These are phyloP conservation scores for Schizaphis graminum DNA, from an alignment of 2,888 invertebrate species.

Conservation along the genomic window DNA sequence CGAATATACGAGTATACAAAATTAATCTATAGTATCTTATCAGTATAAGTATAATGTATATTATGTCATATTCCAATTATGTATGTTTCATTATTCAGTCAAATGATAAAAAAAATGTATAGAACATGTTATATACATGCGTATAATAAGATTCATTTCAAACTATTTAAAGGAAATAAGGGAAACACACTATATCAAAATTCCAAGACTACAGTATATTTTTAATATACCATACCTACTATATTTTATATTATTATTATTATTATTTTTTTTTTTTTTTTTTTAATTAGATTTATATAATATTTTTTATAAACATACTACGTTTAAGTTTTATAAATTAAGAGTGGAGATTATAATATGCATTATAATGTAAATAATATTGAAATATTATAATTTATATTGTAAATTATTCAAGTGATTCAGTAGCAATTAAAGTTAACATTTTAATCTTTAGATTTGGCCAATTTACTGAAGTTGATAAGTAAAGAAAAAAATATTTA, in stretches of 20 bases:
- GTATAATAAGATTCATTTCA: not conserved
- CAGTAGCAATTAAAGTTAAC: not conserved
- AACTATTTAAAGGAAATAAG: not conserved
- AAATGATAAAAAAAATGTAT: not conserved
- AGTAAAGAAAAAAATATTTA: not conserved
- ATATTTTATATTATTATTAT: not conserved
- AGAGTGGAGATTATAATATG: too few relatives aligned
- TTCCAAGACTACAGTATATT: not conserved
- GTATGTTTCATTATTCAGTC: not conserved
- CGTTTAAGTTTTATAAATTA: not conserved
- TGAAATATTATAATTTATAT: not conserved
- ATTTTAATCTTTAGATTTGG: not conserved
- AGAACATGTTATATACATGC: not conserved
- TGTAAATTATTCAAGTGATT: not conserved
- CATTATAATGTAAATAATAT: not conserved
- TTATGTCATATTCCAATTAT: not conserved
- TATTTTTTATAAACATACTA: not conserved
- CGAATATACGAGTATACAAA: not conserved
- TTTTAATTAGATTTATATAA: not conserved
- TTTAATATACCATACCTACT: not conserved
- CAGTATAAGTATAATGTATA: not conserved
- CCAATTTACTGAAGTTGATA: not conserved
- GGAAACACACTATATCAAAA: not conserved
- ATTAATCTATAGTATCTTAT: not conserved
- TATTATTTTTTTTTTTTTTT: too few relatives aligned